Base-by-base conservation (phyloP, 2,888 invertebrate genomes). In the Lasioglossum oenotherae region DNA sequence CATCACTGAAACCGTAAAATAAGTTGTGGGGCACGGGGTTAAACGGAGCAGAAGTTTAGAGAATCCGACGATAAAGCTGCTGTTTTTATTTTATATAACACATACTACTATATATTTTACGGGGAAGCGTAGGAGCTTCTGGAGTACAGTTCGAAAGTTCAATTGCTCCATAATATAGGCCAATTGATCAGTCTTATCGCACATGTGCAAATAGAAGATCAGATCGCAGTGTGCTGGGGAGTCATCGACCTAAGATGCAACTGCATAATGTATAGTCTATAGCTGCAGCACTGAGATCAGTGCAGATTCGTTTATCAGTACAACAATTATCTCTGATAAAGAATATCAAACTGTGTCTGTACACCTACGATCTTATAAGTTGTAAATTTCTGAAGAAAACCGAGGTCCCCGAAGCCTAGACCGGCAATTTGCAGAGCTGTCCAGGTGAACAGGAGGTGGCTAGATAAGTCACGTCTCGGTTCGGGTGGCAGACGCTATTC, bases 241-340 rank as follows among this genome's bases (percentile, higher is more conserved):
- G 67, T 67, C 67, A 67, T 67, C 67, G 35, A 67, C 67, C 67
- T 8, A 67, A 35, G 67, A 31, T 67, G 19, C 19, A 31, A 67
- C 31, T 35, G 35, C 19, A 35, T 67, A 67, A 31, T 16, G 3
- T 10, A 8, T 10, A 8, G 53, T 53, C 8, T 19, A 8, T 19
- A 35, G 35, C 19, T 35, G 19, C 35, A 1, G 19, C 35, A 35
- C 6, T 64, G 16, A 2, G 6, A 31, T 27, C 27, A 16, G 31
- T 31, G 14, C 31, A 31, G 16, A 35, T 64, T 31, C 64, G 31
- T 64, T 64, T 31, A 27, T 35, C 64, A 0, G 60, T 5, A n/a
- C 12, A 27, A 27, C 57, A 14, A 57, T 60, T 3, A 27, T 57
- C 1, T 8, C n/a, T 12, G 12, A 60, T 1, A 27, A 10, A 27